Evolutionary conservation across 1,140 invertebrate species (phyloP).

Genomic region (Eriocheir sinensis): DNA sequence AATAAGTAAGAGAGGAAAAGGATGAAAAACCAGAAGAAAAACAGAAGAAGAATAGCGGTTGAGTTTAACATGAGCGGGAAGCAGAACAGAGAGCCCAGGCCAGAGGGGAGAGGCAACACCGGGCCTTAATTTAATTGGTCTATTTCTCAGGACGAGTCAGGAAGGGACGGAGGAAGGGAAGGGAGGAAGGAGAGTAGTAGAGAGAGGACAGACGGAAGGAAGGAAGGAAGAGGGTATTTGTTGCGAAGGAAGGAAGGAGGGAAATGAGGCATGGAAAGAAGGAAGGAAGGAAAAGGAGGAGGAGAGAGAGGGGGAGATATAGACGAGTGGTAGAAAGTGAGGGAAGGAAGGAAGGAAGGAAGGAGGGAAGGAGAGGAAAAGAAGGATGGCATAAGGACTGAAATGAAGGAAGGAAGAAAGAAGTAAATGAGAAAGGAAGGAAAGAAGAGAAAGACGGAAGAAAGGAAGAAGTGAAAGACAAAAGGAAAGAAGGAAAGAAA

Average conservation of each 20-base stretch:
- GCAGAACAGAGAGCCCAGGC: background rate
- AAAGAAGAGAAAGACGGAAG: background rate
- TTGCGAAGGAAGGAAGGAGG: background rate
- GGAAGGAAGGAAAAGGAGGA: background rate
- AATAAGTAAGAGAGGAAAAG: background rate
- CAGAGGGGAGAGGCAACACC: background rate
- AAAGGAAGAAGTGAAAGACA: background rate
- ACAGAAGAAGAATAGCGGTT: background rate
- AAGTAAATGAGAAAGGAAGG: background rate
- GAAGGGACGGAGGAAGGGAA: background rate
- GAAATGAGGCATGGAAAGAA: too few relatives aligned
- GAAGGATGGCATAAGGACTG: background rate
- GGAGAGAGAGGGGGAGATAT: background rate
- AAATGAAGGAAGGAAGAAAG: background rate
- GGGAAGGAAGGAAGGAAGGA: background rate
- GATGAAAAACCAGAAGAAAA: background rate
- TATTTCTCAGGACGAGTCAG: conserved; percentile 1
- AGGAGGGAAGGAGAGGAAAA: background rate
- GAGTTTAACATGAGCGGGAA: background rate
- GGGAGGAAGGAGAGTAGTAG: background rate
- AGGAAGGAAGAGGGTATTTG: background rate
- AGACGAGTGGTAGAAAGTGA: background rate
- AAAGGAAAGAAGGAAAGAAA: background rate
- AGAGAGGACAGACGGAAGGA: too few relatives aligned
- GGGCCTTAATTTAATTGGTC: background rate